Percentiles rank a stretch among this genome's conserved stretches.
Conservation (phyloP, 2,113 vertebrate genomes). For the Platycercus adscitus region DNA sequence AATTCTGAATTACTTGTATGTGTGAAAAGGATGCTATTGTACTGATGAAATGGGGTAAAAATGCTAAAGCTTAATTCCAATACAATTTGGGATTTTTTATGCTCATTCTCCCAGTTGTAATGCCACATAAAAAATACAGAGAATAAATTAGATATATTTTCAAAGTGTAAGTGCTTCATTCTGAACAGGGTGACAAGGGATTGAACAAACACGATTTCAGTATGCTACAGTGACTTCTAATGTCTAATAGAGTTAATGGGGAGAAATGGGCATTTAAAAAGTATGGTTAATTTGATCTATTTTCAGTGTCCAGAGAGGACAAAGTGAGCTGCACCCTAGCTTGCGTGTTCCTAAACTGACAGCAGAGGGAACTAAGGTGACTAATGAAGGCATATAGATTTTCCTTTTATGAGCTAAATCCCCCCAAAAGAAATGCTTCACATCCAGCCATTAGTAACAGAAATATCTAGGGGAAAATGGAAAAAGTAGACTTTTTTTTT, state of each 20-base stretch:
- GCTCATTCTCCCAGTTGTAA: background rate
- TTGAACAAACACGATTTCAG: background rate
- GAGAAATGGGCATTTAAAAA: background rate
- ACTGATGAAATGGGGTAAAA: background rate
- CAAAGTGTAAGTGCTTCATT: background rate
- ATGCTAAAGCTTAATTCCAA: background rate
- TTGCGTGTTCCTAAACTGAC: background rate
- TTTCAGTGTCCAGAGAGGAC: background rate
- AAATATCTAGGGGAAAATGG: accelerated
- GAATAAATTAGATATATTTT: background rate
- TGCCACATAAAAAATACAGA: accelerated
- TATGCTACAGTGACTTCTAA: background rate
- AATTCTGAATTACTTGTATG: background rate
- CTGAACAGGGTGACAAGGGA: background rate
- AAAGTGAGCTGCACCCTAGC: background rate
- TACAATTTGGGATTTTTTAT: background rate
- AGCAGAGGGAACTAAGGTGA: background rate
- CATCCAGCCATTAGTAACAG: background rate
- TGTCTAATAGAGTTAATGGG: background rate
- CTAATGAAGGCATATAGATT: background rate
- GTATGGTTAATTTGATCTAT: background rate
- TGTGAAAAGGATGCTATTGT: background rate
- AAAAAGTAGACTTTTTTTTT: background rate
- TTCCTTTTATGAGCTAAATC: background rate
- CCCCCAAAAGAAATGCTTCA: background rate